These are phyloP conservation scores for Hyalella azteca DNA, from an alignment of 2,888 invertebrate species.

Conservation along the genomic window DNA sequence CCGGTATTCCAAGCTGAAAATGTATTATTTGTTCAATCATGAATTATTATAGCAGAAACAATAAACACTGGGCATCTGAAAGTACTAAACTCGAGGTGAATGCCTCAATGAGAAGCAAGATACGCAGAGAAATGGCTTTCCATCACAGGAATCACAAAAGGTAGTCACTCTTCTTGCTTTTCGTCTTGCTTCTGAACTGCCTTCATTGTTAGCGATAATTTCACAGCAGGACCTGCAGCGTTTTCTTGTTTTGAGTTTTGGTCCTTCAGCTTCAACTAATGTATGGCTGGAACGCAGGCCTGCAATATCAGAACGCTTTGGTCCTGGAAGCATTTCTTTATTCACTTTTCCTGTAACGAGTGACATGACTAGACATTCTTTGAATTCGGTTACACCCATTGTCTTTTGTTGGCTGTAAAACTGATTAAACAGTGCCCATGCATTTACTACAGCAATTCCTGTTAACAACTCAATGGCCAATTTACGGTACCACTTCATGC, in stretches of 20 bases:
- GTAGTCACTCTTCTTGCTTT: neutral
- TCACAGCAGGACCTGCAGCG: neutral
- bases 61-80: neutral
- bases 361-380: conserved; percentile 31
- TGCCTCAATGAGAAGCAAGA: neutral
- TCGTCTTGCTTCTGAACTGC: conserved; percentile 3
- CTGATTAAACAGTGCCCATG: neutral
- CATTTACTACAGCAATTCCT: conserved; percentile 38
- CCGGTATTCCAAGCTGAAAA: neutral
- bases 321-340: conserved; percentile 22
- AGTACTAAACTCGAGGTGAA: neutral
- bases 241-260: neutral
- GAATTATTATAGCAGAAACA: neutral
- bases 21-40: neutral
- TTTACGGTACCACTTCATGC: conserved; percentile 3
- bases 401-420: conserved; percentile 8
- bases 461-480: conserved; percentile 35
- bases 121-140: neutral
- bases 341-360: conserved; percentile 4
- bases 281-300: neutral
- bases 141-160: neutral
- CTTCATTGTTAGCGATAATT: neutral
- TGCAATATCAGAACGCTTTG: conserved; percentile 11
- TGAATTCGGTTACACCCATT: conserved; percentile 8
- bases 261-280: conserved; percentile 13